phyloP scores from a whole-genome alignment of 2,113 vertebrate genomes.

The Haplotaxodon microlepis region DNA sequence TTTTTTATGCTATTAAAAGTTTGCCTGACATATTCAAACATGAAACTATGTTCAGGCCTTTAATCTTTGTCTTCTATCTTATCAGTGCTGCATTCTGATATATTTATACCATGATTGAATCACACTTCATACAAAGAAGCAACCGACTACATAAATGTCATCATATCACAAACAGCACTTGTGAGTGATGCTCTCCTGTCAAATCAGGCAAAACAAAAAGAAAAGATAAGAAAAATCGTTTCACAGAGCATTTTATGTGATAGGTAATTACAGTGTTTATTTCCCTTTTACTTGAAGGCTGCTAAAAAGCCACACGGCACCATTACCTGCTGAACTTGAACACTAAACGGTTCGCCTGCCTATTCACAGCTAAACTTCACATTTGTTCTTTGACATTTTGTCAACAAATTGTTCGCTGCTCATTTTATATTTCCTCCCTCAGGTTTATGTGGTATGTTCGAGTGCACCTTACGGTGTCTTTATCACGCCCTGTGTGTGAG shows the following conservation, averaged over 20 bases:
- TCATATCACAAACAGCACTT: neutral
- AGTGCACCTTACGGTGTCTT: neutral
- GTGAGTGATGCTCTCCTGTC: neutral
- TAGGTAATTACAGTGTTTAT: neutral
- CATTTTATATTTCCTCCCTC: neutral
- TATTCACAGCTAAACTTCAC: neutral
- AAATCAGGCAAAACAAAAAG: neutral
- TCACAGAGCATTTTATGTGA: neutral
- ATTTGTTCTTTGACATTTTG: neutral
- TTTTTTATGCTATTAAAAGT: rapidly evolving
- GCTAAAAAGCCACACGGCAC: neutral
- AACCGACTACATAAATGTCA: neutral
- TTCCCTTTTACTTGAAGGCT: neutral
- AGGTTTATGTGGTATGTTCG: neutral
- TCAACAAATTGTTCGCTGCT: neutral
- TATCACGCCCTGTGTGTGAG: neutral
- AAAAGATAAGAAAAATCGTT: neutral
- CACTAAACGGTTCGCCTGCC: neutral
- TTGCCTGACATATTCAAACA: neutral
- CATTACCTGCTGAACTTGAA: neutral
- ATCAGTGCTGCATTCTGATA: neutral
- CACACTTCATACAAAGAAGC: neutral
- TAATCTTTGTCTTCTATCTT: rapidly evolving
- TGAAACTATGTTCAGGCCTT: neutral
- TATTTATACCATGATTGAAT: neutral